These are phyloP conservation scores for Galemys pyrenaicus DNA, from an alignment of 2,113 vertebrate species.

Conservation along the genomic window DNA sequence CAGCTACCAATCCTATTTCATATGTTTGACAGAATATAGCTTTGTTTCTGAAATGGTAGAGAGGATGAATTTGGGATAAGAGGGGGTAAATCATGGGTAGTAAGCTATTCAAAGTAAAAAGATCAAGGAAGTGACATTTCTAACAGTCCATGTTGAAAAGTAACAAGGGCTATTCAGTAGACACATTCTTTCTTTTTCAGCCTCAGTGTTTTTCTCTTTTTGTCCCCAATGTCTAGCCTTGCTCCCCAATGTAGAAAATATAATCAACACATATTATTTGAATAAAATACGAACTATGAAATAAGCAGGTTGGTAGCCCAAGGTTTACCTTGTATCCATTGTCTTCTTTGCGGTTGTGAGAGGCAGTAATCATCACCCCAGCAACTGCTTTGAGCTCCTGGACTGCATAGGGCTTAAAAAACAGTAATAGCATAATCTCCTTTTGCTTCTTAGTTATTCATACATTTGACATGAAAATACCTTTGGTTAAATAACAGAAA, in stretches of 20 bases:
- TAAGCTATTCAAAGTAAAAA: slow-evolving; percentile 29
- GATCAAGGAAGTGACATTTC: neutral
- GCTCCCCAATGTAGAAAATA: neutral
- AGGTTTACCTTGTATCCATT: slow-evolving; percentile 95
- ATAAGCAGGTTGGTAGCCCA: neutral
- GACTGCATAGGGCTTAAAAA: slow-evolving; percentile 93
- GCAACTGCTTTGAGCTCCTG: slow-evolving; percentile 91
- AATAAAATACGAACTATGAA: slow-evolving; percentile 25
- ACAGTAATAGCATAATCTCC: neutral
- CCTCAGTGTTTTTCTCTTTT: slow-evolving; percentile 18
- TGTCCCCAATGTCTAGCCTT: neutral
- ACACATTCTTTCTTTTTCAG: neutral
- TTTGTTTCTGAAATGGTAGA: slow-evolving; percentile 50
- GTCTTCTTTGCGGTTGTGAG: slow-evolving; percentile 97
- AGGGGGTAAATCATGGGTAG: slow-evolving; percentile 10
- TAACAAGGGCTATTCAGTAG: neutral
- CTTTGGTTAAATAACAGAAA: neutral
- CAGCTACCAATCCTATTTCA: neutral
- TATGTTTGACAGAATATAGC: slow-evolving; percentile 9
- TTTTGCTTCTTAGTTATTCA: neutral
- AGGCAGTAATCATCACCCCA: slow-evolving; percentile 97
- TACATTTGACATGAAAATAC: neutral
- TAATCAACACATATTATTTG: neutral
- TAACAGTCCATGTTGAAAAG: neutral
- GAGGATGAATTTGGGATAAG: neutral